Evolutionary conservation across 1,140 invertebrate genomes (phyloP).

Genomic region (Drosophila lacteicornis): DNA sequence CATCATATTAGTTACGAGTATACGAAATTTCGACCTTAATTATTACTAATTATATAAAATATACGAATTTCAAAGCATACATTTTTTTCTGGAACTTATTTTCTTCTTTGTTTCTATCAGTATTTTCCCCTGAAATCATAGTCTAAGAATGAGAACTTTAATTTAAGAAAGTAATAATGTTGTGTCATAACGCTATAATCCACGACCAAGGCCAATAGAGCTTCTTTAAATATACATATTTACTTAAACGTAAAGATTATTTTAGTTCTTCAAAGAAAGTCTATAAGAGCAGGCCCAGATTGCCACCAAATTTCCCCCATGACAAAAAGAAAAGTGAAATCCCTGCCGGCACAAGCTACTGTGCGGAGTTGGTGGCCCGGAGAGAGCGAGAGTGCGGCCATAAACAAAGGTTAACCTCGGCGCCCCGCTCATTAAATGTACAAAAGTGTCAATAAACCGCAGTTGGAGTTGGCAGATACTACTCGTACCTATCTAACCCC

Average conservation of each 20-base stretch:
- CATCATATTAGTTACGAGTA: too few species aligned
- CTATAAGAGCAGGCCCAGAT: not conserved
- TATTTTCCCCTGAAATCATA: too few species aligned
- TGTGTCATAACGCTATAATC: not conserved
- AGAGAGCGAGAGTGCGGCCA: slow-evolving; percentile 42
- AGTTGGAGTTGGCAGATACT: slow-evolving; percentile 39
- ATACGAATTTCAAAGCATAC: too few species aligned
- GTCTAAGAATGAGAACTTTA: not conserved
- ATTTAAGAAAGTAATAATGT: not conserved
- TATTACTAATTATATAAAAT: too few species aligned
- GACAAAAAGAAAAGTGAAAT: slow-evolving; percentile 70
- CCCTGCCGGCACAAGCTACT: slow-evolving; percentile 12
- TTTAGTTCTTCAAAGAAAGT: not conserved
- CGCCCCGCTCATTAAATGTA: slow-evolving; percentile 68
- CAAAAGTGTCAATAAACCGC: slow-evolving; percentile 79
- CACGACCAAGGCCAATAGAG: not conserved
- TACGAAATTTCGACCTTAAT: too few species aligned
- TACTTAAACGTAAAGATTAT: not conserved
- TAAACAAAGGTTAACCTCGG: slow-evolving; percentile 58
- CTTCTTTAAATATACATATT: too few species aligned
- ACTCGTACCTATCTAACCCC: slow-evolving; percentile 1
- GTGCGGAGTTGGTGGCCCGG: slow-evolving; percentile 13
- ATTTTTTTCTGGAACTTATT: too few species aligned
- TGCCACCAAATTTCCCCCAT: slow-evolving; percentile 14
- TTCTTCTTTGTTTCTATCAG: too few species aligned